Conservation (phyloP, 2,888 invertebrate species). For the Dicyrtoma fusca region DNA sequence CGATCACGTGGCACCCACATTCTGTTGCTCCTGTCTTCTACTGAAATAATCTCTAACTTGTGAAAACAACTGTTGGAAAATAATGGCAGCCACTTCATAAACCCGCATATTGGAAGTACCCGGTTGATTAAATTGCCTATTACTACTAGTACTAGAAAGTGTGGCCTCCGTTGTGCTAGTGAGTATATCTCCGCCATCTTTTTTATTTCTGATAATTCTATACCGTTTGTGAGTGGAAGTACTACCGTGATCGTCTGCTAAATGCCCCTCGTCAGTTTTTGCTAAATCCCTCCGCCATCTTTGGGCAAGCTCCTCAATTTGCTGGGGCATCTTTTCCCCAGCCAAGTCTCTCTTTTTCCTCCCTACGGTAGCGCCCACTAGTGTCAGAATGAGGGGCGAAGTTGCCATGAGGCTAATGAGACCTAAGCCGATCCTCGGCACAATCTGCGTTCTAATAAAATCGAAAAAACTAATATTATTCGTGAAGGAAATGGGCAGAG, state of each 20-base stretch:
- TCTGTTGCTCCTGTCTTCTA: constrained; percentile 9
- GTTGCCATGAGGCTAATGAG: constrained; percentile 54
- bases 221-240: background rate
- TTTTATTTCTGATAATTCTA: background rate
- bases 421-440: constrained; percentile 53
- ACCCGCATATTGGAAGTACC: constrained; percentile 20
- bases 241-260: background rate
- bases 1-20: background rate
- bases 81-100: constrained; percentile 24
- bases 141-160: background rate
- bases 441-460: constrained; percentile 53
- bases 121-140: constrained; percentile 13
- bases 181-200: background rate
- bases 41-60: constrained; percentile 7
- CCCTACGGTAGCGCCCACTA: constrained; percentile 49
- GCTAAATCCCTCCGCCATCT: constrained; percentile 15
- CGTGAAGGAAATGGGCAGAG: constrained; percentile 46
- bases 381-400: constrained; percentile 51
- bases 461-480: constrained; percentile 53
- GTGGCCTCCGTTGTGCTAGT: background rate
- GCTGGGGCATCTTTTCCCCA: background rate
- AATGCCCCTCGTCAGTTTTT: background rate
- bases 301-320: background rate
- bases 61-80: constrained; percentile 17
- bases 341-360: constrained; percentile 44